A percentile compares a stretch with the other conserved stretches of the same genome.
phyloP scores from a whole-genome alignment of 1,140 invertebrate genomes.

The Lutraria rhynchaena region DNA sequence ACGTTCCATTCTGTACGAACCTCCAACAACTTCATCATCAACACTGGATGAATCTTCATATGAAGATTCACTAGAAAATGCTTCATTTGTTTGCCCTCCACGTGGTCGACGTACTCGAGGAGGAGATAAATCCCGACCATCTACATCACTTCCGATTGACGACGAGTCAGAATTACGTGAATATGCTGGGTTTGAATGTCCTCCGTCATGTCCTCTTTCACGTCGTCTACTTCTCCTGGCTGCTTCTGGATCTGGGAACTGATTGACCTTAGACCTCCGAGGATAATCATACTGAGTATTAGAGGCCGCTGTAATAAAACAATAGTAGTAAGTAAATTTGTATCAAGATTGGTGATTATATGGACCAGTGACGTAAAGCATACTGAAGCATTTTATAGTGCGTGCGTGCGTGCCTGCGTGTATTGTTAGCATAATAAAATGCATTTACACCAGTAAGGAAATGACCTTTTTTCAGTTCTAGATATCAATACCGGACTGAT shows the following conservation, averaged over 20 bases:
- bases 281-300: conserved; percentile 39
- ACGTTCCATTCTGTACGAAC: conserved; percentile 37
- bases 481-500: no score
- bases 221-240: conserved; percentile 26
- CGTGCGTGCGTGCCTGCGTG: no score
- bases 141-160: conserved; percentile 42
- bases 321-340: no score
- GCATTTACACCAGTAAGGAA: no score
- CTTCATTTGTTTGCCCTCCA: conserved; percentile 32
- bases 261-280: conserved; percentile 39
- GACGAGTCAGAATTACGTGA: conserved; percentile 36
- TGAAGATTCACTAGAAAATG: conserved; percentile 48
- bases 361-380: no score
- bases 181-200: conserved; percentile 44
- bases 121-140: conserved; percentile 47
- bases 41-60: conserved; percentile 53
- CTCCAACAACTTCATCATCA: conserved; percentile 28
- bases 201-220: conserved; percentile 21
- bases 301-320: conserved; percentile 43
- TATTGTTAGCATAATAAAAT: no score
- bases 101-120: conserved; percentile 30
- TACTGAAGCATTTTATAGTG: no score
- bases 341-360: no score
- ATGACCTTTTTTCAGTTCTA: no score
- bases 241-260: conserved; percentile 49